Conservation (phyloP, 35 echinoderm and acorn worm genomes). For the Acanthaster planci region DNA sequence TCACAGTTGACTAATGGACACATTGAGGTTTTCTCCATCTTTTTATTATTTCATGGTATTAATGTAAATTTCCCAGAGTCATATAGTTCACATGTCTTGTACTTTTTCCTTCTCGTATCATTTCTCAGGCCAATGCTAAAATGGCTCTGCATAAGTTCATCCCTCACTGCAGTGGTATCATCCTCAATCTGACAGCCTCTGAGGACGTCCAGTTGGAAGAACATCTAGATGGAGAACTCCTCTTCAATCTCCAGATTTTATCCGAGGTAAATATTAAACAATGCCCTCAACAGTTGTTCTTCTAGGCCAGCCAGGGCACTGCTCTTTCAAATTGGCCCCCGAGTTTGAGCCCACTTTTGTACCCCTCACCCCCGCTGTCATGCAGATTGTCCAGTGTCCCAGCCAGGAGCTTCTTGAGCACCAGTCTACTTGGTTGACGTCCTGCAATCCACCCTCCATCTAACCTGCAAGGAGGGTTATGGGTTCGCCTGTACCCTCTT, state of each 20-base stretch:
- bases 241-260: slow-evolving; percentile 88
- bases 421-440: slow-evolving; percentile 71
- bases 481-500: slow-evolving; percentile 68
- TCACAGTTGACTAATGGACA: no score
- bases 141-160: slow-evolving; percentile 73
- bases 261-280: slow-evolving; percentile 74
- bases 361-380: background rate
- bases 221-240: slow-evolving; percentile 80
- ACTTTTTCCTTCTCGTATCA: background rate
- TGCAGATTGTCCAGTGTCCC: slow-evolving; percentile 67
- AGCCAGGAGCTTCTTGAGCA: slow-evolving; percentile 71
- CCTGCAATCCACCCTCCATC: slow-evolving; percentile 76
- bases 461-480: slow-evolving; percentile 89
- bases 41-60: no score
- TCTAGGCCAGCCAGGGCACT: no score
- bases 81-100: background rate
- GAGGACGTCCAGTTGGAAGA: slow-evolving; percentile 83
- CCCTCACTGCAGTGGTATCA: slow-evolving; percentile 77
- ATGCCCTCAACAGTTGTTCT: no score
- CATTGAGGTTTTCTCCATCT: no score
- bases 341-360: background rate
- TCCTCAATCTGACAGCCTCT: slow-evolving; percentile 43
- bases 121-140: slow-evolving; percentile 60
- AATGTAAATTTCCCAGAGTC: no score
- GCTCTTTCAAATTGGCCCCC: no score